Conservation (phyloP, 2,797 vertebrate genomes). For the Leptoclinus maculatus region DNA sequence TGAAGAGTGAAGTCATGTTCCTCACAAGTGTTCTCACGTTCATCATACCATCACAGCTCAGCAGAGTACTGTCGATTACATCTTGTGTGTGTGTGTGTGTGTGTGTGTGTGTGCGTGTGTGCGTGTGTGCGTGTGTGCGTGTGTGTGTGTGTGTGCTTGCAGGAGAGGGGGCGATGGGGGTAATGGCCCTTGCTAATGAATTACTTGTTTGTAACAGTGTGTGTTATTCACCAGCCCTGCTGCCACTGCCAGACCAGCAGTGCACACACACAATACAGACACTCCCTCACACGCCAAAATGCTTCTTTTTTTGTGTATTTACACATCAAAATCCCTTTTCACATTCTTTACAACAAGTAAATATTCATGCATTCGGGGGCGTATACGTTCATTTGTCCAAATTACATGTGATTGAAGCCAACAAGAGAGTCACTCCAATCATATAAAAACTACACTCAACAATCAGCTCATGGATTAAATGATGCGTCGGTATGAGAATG, state of each 20-base stretch:
- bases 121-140: slow-evolving; percentile 1
- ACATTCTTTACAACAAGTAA: neutral
- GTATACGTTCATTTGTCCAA: neutral
- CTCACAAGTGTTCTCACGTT: slow-evolving; percentile 14
- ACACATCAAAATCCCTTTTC: too few relatives aligned
- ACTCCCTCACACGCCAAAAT: too few relatives aligned
- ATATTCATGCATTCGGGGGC: too few relatives aligned
- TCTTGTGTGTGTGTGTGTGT: slow-evolving; percentile 29
- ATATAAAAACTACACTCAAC: neutral
- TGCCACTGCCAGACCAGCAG: slow-evolving; percentile 13
- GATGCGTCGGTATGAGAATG: neutral
- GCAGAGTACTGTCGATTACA: slow-evolving; percentile 48
- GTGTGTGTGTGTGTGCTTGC: slow-evolving; percentile 33
- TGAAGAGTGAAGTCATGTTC: neutral
- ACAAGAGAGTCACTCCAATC: neutral
- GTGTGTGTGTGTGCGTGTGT: slow-evolving; percentile 27
- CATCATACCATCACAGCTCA: slow-evolving; percentile 39
- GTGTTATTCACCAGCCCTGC: slow-evolving; percentile 56
- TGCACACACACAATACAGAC: too few relatives aligned
- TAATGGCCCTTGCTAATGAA: slow-evolving; percentile 66
- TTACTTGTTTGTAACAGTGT: slow-evolving; percentile 61
- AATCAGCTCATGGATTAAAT: neutral
- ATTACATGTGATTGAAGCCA: neutral
- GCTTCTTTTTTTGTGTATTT: too few relatives aligned
- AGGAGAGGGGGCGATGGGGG: slow-evolving; percentile 42